Evolutionary conservation across 2,888 invertebrate genomes (phyloP).

Genomic region (Dioctria rufipes): DNA sequence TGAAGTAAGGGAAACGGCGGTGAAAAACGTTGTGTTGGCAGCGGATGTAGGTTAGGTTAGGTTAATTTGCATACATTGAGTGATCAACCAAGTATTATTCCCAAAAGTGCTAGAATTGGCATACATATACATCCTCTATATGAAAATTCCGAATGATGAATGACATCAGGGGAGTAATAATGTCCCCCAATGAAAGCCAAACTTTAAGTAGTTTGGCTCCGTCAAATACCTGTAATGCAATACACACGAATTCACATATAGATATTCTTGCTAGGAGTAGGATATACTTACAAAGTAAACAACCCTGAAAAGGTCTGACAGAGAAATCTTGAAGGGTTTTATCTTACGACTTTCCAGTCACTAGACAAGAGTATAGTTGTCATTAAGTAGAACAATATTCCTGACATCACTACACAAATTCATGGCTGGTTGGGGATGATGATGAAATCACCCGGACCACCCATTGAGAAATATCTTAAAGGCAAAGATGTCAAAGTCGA

Average conservation of each 20-base stretch:
- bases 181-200: neutral
- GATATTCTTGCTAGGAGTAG: neutral
- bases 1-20: too few relatives aligned
- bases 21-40: neutral
- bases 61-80: constrained; percentile 20
- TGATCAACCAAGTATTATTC: neutral
- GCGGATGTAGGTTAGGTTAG: neutral
- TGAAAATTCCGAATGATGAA: neutral
- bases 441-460: neutral
- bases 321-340: constrained; percentile 3
- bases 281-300: neutral
- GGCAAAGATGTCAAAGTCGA: constrained; percentile 23
- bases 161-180: neutral
- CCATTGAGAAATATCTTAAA: neutral
- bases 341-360: neutral
- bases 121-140: neutral
- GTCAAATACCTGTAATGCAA: too few relatives aligned
- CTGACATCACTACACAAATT: constrained; percentile 25
- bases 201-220: neutral
- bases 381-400: constrained; percentile 4
- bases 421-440: neutral
- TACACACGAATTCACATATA: neutral
- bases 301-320: neutral
- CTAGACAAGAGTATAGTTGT: neutral
- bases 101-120: neutral